These are phyloP conservation scores for Drosophila ananassae DNA, from an alignment of 1,140 invertebrate genomes.

Conservation along the genomic window DNA sequence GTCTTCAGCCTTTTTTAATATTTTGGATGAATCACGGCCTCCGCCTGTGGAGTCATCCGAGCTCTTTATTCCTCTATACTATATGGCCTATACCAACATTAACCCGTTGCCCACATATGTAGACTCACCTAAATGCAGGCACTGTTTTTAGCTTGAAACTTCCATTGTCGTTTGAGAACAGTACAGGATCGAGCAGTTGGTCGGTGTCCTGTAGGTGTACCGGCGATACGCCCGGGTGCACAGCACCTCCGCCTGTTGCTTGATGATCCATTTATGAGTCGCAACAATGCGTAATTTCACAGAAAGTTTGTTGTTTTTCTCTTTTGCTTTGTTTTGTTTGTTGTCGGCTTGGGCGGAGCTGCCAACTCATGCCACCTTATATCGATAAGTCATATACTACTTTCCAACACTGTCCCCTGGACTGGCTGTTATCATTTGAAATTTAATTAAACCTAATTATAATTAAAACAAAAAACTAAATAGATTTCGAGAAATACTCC, in stretches of 20 bases:
- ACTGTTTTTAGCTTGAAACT: conserved; percentile 78
- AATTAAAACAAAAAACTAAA: neutral
- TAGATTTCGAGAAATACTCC: neutral
- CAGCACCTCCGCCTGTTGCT: conserved; percentile 37
- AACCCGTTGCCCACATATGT: neutral
- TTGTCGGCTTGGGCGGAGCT: conserved; percentile 14
- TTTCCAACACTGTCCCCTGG: neutral
- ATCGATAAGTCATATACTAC: neutral
- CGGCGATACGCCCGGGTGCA: conserved; percentile 29
- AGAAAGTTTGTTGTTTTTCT: neutral
- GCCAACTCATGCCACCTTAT: conserved; percentile 1
- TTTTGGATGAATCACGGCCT: conserved; percentile 54
- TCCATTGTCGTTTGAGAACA: conserved; percentile 61
- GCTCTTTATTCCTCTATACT: conserved; percentile 1
- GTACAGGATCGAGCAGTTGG: conserved; percentile 60
- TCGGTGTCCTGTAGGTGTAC: conserved; percentile 44
- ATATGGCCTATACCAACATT: neutral
- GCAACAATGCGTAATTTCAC: conserved; percentile 23
- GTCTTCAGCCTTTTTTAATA: conserved; percentile 2
- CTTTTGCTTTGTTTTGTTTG: conserved; percentile 54
- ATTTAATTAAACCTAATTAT: neutral
- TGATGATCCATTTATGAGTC: conserved; percentile 42
- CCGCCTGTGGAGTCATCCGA: neutral
- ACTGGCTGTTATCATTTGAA: neutral
- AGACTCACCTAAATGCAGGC: conserved; percentile 76